phyloP scores from a whole-genome alignment of 1,140 invertebrate genomes.

The Mya arenaria region DNA sequence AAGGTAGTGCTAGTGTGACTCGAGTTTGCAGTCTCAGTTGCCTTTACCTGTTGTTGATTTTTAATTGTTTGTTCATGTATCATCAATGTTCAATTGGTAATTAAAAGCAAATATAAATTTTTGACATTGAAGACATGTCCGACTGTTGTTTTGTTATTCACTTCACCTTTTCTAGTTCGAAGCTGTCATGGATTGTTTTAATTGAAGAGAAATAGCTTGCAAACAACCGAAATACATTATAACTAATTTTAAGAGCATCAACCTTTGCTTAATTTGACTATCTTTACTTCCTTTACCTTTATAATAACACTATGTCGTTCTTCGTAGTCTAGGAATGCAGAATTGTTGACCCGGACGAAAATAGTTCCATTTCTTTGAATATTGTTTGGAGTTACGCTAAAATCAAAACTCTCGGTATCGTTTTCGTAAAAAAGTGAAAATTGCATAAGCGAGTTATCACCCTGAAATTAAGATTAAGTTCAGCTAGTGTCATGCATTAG shows the following conservation, averaged over 20 bases:
- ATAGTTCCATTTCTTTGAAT: conserved; percentile 4
- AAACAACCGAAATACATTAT: no score
- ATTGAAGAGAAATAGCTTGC: no score
- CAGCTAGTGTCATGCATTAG: no score
- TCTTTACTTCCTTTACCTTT: no score
- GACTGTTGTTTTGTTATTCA: neutral
- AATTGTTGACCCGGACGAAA: neutral
- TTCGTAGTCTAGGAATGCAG: conserved; percentile 24
- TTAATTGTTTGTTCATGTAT: no score
- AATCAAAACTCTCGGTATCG: conserved; percentile 9
- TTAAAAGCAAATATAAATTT: no score
- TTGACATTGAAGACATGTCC: no score
- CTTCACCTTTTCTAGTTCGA: neutral
- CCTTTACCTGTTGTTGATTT: conserved; percentile 35
- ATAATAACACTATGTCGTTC: no score
- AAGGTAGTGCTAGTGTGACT: conserved; percentile 7
- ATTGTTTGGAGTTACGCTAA: neutral
- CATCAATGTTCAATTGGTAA: no score
- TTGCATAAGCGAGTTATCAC: conserved; percentile 1
- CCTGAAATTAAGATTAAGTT: conserved; percentile 12
- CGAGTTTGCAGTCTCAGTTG: neutral
- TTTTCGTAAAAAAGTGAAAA: conserved; percentile 16
- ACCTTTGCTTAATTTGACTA: no score
- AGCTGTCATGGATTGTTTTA: neutral
- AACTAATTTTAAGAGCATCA: neutral